Base-by-base conservation (phyloP, 2,113 vertebrate genomes). In the Otus sunia region DNA sequence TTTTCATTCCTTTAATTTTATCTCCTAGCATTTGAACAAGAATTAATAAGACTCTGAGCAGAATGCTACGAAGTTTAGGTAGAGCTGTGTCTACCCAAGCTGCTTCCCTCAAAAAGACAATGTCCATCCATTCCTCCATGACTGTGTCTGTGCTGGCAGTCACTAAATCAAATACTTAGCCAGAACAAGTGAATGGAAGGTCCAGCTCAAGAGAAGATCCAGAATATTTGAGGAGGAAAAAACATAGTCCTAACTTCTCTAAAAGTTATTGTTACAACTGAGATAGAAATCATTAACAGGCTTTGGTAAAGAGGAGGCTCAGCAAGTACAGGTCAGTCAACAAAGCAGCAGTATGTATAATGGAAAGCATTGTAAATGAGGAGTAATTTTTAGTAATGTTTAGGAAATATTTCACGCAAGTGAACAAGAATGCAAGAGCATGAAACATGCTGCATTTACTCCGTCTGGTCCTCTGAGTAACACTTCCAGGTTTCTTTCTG, bases 1-100 rank as follows among this genome's bases (percentile, higher is more conserved):
- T 84, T 88, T 95, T 77, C 80, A 86, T 92, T 79, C 66, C 62
- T 93, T 92, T 94, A 76, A 63, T 93, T 96, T 79, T 91, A 88
- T 92, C 94, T 93, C 34, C 41, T 67, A 85, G 60, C 17, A 72
- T 94, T 93, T 83, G 50, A 90, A 66, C 62, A 62, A 66, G 73
- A 93, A 83, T 90, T 94, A 93, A 87, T 85, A 52, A 39, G 92
- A n/a, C 77, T 75, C 36, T 56, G 73, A 87, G 59, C 76, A 78
- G 60, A 72, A 41, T 68, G 17, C 80, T 81, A 25, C 25, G 58
- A 75, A 76, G 56, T 75, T 88, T 83, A 45, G 63, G 62, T 74
- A 39, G 66, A 73, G 9, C 47, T 88, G 47, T 58, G 30, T 64
- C 69, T 86, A 20, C 27, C 36, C 30, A 47, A 86, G 29, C 22